Percentiles rank a stretch among this genome's conserved stretches.
These are phyloP conservation scores for Catharus ustulatus DNA, from an alignment of 2,797 vertebrate species.

Conservation along the genomic window DNA sequence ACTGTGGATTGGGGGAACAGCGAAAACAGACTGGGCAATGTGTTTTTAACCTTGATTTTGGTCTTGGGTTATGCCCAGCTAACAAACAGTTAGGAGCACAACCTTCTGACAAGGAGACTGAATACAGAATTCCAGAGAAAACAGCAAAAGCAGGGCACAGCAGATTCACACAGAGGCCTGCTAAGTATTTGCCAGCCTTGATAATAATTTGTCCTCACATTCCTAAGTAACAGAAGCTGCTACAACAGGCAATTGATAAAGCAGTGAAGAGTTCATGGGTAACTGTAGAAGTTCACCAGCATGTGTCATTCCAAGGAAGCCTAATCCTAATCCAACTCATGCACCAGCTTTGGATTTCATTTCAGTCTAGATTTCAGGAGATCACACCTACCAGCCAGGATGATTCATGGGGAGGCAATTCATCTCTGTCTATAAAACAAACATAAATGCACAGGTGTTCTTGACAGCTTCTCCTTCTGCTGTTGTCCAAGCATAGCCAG, in stretches of 20 bases:
- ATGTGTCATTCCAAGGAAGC: neutral
- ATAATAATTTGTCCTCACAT: neutral
- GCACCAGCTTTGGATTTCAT: neutral
- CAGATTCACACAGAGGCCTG: neutral
- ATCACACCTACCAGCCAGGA: neutral
- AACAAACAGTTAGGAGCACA: neutral
- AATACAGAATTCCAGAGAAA: neutral
- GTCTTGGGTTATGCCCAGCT: neutral
- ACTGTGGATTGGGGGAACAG: neutral
- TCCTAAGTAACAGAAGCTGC: neutral
- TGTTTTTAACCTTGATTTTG: neutral
- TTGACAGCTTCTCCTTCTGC: neutral
- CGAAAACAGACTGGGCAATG: neutral
- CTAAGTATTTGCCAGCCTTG: neutral
- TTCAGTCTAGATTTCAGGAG: neutral
- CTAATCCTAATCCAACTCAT: neutral
- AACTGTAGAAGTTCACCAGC: neutral
- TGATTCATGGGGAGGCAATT: neutral
- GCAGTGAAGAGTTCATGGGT: neutral
- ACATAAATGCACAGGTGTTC: rapidly evolving
- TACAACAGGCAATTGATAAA: neutral
- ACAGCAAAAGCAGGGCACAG: neutral
- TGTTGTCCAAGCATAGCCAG: conserved; percentile 74
- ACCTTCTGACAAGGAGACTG: neutral
- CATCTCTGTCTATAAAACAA: neutral